phyloP scores from a whole-genome alignment of 2,888 invertebrate species.

The Idaea biselata region DNA sequence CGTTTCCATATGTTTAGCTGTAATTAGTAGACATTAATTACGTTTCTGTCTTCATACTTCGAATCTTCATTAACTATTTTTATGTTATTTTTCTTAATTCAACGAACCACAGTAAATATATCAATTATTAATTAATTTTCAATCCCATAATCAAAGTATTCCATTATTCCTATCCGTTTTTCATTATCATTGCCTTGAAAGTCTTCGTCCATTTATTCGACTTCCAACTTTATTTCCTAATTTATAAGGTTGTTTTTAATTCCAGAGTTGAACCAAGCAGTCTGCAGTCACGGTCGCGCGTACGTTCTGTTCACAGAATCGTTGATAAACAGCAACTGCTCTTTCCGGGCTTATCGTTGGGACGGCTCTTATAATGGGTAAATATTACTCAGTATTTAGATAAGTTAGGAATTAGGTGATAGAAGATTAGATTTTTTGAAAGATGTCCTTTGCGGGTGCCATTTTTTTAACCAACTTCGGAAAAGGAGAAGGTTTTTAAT shows the following conservation, averaged over 20 bases:
- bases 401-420: not conserved
- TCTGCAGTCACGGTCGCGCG: slow-evolving; percentile 83
- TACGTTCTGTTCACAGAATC: slow-evolving; percentile 82
- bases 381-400: slow-evolving; percentile 10
- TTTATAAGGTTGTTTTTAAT: slow-evolving; percentile 16
- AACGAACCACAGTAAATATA: too few relatives aligned
- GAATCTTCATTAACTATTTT: too few relatives aligned
- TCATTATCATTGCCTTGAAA: not conserved
- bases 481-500: too few relatives aligned
- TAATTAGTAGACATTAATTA: too few relatives aligned
- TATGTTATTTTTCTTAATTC: too few relatives aligned
- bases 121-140: too few relatives aligned
- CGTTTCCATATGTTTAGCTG: too few relatives aligned
- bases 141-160: too few relatives aligned
- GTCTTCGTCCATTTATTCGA: not conserved
- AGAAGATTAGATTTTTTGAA: not conserved
- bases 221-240: not conserved
- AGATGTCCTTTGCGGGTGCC: too few relatives aligned
- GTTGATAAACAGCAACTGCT: slow-evolving; percentile 72
- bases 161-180: not conserved
- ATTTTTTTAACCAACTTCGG: not conserved
- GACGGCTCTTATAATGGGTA: slow-evolving; percentile 73
- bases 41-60: too few relatives aligned
- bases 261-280: slow-evolving; percentile 73
- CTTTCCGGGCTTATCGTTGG: slow-evolving; percentile 78